A percentile compares a stretch with the other conserved stretches of the same genome.
These are phyloP conservation scores for Taxidea taxus DNA, from an alignment of 2,113 vertebrate species.

Conservation along the genomic window DNA sequence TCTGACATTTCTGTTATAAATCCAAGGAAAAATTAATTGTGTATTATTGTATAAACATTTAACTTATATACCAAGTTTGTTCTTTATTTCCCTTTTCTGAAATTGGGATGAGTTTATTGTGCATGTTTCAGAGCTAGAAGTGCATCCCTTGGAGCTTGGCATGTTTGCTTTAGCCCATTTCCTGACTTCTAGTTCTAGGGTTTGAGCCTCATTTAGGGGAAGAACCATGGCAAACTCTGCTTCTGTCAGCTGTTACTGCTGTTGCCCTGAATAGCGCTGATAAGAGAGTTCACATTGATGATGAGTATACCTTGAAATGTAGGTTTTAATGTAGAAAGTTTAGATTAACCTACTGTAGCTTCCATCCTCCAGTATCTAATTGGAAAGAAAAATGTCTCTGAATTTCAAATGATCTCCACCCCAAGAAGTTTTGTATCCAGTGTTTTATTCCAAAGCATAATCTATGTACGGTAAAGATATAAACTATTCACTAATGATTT, in stretches of 20 bases:
- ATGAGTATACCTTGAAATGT: background rate
- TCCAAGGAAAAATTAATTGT: background rate
- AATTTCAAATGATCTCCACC: conserved; percentile 6
- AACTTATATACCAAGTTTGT: background rate
- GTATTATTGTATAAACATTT: background rate
- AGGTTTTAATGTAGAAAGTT: background rate
- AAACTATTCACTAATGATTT: background rate
- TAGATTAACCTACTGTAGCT: background rate
- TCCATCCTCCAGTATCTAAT: background rate
- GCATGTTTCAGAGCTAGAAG: background rate
- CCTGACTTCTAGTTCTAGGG: background rate
- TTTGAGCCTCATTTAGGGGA: background rate
- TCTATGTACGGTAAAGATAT: background rate
- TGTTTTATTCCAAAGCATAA: conserved; percentile 19
- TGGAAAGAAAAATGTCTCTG: background rate
- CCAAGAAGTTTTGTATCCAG: background rate
- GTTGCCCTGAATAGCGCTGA: background rate
- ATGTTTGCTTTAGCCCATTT: background rate
- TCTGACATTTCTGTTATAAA: background rate
- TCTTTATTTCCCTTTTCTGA: background rate
- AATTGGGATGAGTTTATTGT: background rate
- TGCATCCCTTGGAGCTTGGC: background rate
- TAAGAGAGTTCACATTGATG: background rate
- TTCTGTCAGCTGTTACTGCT: background rate
- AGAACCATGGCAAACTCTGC: background rate